These are phyloP conservation scores for Ridgeia piscesae DNA, from an alignment of 1,140 invertebrate genomes.

Conservation along the genomic window DNA sequence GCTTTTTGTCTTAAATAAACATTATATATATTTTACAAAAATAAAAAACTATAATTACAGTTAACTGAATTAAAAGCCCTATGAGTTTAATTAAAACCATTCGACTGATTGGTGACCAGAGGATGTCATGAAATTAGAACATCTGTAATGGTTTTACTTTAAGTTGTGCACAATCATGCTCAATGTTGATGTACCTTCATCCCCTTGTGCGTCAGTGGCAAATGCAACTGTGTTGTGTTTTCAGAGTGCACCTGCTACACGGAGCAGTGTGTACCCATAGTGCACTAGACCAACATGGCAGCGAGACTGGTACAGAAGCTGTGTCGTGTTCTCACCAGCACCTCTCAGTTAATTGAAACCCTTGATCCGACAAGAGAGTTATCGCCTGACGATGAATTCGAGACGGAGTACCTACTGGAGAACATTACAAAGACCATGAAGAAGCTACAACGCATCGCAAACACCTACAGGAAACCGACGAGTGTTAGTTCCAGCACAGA, in stretches of 20 bases:
- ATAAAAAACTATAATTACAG: too few species aligned
- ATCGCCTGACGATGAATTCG: constrained; percentile 25
- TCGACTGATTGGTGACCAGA: too few species aligned
- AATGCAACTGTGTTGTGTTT: neutral
- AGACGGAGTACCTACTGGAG: constrained; percentile 25
- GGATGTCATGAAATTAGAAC: too few species aligned
- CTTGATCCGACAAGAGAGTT: neutral
- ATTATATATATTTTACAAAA: too few species aligned
- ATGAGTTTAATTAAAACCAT: too few species aligned
- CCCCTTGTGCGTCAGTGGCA: neutral
- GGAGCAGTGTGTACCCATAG: too few species aligned
- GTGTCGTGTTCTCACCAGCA: neutral
- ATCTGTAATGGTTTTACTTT: too few species aligned
- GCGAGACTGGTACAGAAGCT: neutral
- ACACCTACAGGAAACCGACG: neutral
- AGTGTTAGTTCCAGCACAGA: neutral
- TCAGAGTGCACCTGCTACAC: neutral
- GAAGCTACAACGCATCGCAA: constrained; percentile 17
- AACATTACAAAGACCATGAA: neutral
- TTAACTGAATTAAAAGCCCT: too few species aligned
- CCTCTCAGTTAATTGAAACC: neutral
- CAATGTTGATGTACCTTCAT: neutral
- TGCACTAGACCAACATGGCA: neutral
- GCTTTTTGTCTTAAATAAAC: too few species aligned
- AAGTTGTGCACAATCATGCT: neutral